Conservation (phyloP, 2,113 vertebrate species). For the Perca fluviatilis region DNA sequence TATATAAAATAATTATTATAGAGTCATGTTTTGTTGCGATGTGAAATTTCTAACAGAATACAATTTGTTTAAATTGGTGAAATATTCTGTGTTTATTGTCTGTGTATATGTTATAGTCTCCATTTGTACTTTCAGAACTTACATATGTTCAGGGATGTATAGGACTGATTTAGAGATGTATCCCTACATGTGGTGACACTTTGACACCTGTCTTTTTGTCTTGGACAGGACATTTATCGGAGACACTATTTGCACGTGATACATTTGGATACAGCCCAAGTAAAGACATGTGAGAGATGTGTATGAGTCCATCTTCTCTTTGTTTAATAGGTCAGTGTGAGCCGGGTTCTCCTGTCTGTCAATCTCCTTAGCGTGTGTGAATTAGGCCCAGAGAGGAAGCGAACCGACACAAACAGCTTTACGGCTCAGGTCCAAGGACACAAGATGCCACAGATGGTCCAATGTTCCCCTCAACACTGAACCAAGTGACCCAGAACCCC, state of each 20-base stretch:
- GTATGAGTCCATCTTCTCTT: conserved; percentile 26
- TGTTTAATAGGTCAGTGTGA: conserved; percentile 50
- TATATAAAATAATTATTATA: not conserved
- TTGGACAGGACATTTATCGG: not conserved
- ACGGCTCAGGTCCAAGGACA: conserved; percentile 51
- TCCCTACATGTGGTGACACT: not conserved
- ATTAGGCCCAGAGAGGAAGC: conserved; percentile 52
- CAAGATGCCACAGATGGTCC: conserved; percentile 20
- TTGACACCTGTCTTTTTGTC: not conserved
- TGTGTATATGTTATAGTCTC: too few species aligned
- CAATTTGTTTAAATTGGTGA: too few species aligned
- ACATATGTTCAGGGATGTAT: not conserved
- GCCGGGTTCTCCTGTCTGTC: conserved; percentile 26
- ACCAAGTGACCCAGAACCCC: conserved; percentile 40
- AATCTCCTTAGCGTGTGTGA: conserved; percentile 64
- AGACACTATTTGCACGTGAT: not conserved
- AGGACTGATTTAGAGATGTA: not conserved
- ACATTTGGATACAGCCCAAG: not conserved
- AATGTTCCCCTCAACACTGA: conserved; percentile 12
- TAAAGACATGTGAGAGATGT: not conserved
- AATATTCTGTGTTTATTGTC: too few species aligned
- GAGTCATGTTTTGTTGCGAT: not conserved
- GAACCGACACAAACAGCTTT: conserved; percentile 57
- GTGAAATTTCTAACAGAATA: not conserved
- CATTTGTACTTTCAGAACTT: not conserved